Evolutionary conservation across 2,888 invertebrate genomes (phyloP).

Genomic region (Protophormia terraenovae): DNA sequence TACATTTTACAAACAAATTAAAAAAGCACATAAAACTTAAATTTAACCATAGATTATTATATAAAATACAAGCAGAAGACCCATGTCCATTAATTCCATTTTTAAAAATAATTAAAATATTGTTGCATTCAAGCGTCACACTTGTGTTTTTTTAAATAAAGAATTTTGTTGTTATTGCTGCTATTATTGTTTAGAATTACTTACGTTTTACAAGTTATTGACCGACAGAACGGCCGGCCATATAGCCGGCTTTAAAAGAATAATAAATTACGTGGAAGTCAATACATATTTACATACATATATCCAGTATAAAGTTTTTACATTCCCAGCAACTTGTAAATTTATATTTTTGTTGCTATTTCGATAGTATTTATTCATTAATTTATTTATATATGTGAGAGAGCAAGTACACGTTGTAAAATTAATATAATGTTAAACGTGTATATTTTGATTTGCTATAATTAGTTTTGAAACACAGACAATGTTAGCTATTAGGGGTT

Average conservation of each 20-base stretch:
- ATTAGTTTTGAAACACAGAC: too few species aligned
- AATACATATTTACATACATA: too few species aligned
- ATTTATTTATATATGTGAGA: too few species aligned
- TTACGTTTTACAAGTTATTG: background rate
- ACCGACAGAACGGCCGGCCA: background rate
- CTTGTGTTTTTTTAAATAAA: background rate
- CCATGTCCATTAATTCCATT: background rate
- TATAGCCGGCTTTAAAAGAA: background rate
- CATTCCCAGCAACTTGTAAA: too few species aligned
- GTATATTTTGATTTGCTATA: too few species aligned
- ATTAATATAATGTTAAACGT: too few species aligned
- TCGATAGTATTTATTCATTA: too few species aligned
- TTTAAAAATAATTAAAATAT: background rate
- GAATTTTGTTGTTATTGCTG: background rate
- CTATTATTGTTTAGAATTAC: background rate
- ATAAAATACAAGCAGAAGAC: background rate
- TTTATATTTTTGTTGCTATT: too few species aligned
- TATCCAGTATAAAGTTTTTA: too few species aligned
- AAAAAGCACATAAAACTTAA: background rate
- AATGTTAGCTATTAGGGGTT: too few species aligned
- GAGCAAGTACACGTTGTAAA: too few species aligned
- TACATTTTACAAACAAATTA: background rate
- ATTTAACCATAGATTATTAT: background rate
- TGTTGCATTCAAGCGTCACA: background rate
- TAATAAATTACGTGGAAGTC: too few species aligned